Base-by-base conservation (phyloP, 1,140 invertebrate species). In the Drosophila sturtevanti region DNA sequence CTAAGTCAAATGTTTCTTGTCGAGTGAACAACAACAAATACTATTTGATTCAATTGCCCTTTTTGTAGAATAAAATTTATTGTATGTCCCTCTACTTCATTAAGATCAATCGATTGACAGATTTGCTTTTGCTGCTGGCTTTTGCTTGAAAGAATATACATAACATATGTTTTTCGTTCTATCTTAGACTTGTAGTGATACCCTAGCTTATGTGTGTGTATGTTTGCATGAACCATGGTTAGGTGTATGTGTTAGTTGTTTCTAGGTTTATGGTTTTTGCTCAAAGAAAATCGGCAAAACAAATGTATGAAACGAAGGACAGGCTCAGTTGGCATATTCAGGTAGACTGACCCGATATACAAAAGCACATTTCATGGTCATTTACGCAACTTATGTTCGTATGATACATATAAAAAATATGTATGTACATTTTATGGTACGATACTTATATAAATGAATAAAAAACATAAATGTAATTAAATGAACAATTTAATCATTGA, bases 321-420 rank as follows among this genome's bases (percentile, higher is more conserved):
- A 21, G 62, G 34, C 41, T 35, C 18, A 35, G 14, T 41, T 59
- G 16, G 44, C 58, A 52, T 41, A 5, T 56, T 22, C 14, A 61
- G 22, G 35, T 54, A 48, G 59, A n/a, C 35, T 61, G 37, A 61
- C 59, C 48, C 2, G 14, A 62, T 56, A 51, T 68, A 77, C 81
- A 82, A 79, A 87, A 69, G 52, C 69, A 58, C 68, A 67, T 68
- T 82, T 87, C 82, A 86, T 86, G 82, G 75, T 76, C 44, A 76
- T 79, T 82, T 79, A 76, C 79, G 82, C 72, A 73, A 78, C 41
- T 69, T 56, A 67, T 68, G 52, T 72, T 54, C 56, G 51, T 59
- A 51, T 76, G 51, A 77, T 38, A 21, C 16, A 21, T 48, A 48
- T 21, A 4, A 21, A 11, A 48, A 3, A 48, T 63, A 0, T 16